Base-by-base conservation (phyloP, 2,113 vertebrate species). In the Heteronetta atricapilla region DNA sequence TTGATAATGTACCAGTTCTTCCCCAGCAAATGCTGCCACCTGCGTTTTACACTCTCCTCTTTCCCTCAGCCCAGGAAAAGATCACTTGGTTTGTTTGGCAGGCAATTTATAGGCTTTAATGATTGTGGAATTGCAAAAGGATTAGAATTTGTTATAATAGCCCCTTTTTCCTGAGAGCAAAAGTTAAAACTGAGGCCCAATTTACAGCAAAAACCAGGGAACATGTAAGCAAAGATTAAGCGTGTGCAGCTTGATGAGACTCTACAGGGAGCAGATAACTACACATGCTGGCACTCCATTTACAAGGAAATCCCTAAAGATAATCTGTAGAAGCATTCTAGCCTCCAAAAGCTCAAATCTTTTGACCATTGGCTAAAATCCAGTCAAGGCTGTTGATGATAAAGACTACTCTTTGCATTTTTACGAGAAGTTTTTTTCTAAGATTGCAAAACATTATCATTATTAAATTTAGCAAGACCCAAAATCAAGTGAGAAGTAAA, bases 1-100 rank as follows among this genome's bases (percentile, higher is more conserved):
- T 73, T 96, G 94, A 97, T 97, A 97, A 97, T 97, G 96, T 96
- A 94, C 94, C 96, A 96, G 96, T 97, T 97, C 96, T 97, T 97
- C 94, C 94, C 96, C 81, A 95, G 95, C 97, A 97, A 97, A 97
- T 97, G 97, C 96, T 90, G 94, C 94, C 97, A 97, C 96, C 97
- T 97, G 97, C 66, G 88, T 90, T 96, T 91, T 91, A 89, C 96
- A 84, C 94, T 93, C 93, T 95, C 96, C 93, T 82, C 94, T 95
- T 88, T 95, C 95, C 92, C 74, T 75, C 90, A 85, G 84, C 89
- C 82, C 95, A 78, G 89, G 93, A 89, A 94, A 96, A 93, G 94
- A 96, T 96, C 92, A 70, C 89, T 97, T 87, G 86, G 93, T 85
- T 94, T 68, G 92, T 94, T 94, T 97, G 93, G 94, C 94, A 92